Conservation (phyloP, 2,797 vertebrate genomes). For the Acropternis orthonyx region DNA sequence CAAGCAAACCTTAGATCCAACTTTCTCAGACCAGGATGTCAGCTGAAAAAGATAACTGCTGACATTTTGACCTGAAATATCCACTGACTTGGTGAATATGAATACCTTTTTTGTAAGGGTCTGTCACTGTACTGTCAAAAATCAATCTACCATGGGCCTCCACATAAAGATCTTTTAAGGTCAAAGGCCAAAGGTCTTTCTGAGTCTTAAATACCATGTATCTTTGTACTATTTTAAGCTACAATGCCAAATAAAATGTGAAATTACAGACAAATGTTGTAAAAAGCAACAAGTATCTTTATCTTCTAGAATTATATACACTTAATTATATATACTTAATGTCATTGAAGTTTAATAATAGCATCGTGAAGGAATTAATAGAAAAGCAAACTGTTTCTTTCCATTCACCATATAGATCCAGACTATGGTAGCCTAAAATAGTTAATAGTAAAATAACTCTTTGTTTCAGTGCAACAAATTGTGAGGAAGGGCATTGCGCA, state of each 20-base stretch:
- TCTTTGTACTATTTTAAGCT: slow-evolving; percentile 64
- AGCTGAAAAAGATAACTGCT: slow-evolving; percentile 67
- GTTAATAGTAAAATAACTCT: background rate
- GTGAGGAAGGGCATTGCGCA: background rate
- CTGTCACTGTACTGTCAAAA: slow-evolving; percentile 68
- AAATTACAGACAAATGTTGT: background rate
- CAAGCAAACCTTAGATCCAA: slow-evolving; percentile 21
- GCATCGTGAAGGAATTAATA: background rate
- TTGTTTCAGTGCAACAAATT: background rate
- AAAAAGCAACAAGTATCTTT: background rate
- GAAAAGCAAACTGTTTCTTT: background rate
- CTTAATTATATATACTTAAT: background rate
- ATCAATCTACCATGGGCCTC: slow-evolving; percentile 68
- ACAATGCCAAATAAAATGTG: background rate
- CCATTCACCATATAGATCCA: background rate
- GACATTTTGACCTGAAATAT: slow-evolving; percentile 74
- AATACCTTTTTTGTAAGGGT: slow-evolving; percentile 73
- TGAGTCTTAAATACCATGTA: slow-evolving; percentile 52
- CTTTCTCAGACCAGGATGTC: slow-evolving; percentile 55
- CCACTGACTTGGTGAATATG: slow-evolving; percentile 59
- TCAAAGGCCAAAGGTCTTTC: slow-evolving; percentile 69
- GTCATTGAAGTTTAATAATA: background rate
- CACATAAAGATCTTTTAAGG: slow-evolving; percentile 71
- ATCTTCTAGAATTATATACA: background rate
- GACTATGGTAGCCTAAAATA: background rate